Conservation (phyloP, 2,888 invertebrate species). For the Chirona hameri region DNA sequence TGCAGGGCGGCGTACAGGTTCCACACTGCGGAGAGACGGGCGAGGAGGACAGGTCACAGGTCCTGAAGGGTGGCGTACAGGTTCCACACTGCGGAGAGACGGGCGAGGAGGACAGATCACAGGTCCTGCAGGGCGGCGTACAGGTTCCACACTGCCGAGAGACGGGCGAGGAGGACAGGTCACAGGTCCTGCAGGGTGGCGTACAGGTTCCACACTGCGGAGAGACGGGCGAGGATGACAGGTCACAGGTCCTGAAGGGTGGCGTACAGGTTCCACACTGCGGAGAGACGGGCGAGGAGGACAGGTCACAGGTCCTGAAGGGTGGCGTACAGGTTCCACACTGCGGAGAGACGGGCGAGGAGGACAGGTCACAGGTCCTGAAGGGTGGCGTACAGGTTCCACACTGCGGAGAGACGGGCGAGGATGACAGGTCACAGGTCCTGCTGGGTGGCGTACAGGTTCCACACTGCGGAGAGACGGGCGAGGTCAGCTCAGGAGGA, state of each 20-base stretch:
- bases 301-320: conserved; percentile 29
- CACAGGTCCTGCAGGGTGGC: background rate
- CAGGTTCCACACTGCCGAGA: background rate
- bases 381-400: too few relatives aligned
- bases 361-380: background rate
- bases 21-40: background rate
- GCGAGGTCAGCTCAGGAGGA: background rate
- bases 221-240: background rate
- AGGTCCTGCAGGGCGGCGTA: conserved; percentile 25
- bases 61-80: too few relatives aligned
- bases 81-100: too few relatives aligned
- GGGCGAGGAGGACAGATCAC: too few relatives aligned
- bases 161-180: too few relatives aligned
- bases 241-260: too few relatives aligned
- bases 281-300: too few relatives aligned
- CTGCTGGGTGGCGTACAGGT: background rate
- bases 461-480: background rate
- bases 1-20: background rate
- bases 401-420: too few relatives aligned
- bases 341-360: background rate
- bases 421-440: too few relatives aligned
- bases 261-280: too few relatives aligned
- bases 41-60: too few relatives aligned
- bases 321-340: background rate
- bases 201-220: background rate